Base-by-base conservation (phyloP, 2,888 invertebrate species). In the Zygaena filipendulae region DNA sequence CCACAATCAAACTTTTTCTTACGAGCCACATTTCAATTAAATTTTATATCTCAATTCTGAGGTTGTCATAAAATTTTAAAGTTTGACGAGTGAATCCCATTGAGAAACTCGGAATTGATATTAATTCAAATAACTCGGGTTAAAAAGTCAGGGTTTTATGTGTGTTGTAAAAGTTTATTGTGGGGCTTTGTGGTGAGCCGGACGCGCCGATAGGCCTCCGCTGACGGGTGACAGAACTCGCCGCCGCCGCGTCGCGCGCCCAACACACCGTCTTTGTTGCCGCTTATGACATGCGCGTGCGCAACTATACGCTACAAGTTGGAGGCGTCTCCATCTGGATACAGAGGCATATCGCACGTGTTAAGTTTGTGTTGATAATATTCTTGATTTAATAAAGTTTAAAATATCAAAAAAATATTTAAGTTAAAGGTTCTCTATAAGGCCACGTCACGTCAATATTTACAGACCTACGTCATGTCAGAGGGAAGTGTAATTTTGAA, bases 131-230 rank as follows among this genome's bases (percentile, higher is more conserved):
- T 79, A 79, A 77, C 69, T 75, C 60, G 60, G 79, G 75, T 75
- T 75, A 79, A 79, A 79, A 79, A 79, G 75, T 77, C 77, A 61
- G 75, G 75, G 70, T 79, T 79, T 79, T 79, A 79, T 79, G 70
- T 58, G 60, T 46, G 79, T 53, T 75, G 74, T 79, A 79, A 79
- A 79, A 70, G 64, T 79, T 79, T 79, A 79, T 79, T 69, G 67
- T 61, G 52, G 77, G 72, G 64, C 77, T 79, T 79, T 79, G 77
- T 79, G 71, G 71, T 57, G 59, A 67, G 64, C 62, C 71, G 74
- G 70, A 68, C 71, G 71, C 67, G 75, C 71, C 75, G 75, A 68
- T 69, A 59, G 67, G 61, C 60, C 60, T 49, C 52, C 52, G 52
- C 42, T 32, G 37, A 38, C 47, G 51, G 59, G 51, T 56, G 66